phyloP scores from a whole-genome alignment of 2,888 invertebrate species.

The Metacarcinus magister region DNA sequence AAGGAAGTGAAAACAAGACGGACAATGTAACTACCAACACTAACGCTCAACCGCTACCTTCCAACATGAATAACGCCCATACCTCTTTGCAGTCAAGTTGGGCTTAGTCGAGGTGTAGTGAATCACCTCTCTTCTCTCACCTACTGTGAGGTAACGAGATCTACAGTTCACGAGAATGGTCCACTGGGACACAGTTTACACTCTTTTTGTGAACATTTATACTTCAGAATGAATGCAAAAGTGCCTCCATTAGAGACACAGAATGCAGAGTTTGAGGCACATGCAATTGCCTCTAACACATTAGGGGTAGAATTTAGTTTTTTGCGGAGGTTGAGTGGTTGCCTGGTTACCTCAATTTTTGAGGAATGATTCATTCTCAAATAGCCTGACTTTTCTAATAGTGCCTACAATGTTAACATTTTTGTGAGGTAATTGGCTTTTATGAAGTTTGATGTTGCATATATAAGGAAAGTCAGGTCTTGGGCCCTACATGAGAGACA shows the following conservation, averaged over 20 bases:
- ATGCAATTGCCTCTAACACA: constrained; percentile 73
- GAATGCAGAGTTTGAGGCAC: constrained; percentile 74
- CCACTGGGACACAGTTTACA: constrained; percentile 77
- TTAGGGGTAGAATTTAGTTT: constrained; percentile 77
- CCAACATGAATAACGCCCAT: constrained; percentile 79
- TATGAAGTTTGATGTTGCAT: constrained; percentile 53
- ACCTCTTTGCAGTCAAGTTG: constrained; percentile 81
- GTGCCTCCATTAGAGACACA: constrained; percentile 79
- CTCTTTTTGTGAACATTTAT: constrained; percentile 78
- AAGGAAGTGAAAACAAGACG: constrained; percentile 80
- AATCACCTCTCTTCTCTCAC: constrained; percentile 80
- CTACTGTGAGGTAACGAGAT: constrained; percentile 80
- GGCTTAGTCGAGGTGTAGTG: constrained; percentile 82
- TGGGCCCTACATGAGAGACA: constrained; percentile 81
- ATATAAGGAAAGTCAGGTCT: constrained; percentile 70
- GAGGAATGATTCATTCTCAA: constrained; percentile 70
- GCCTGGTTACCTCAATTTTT: constrained; percentile 77
- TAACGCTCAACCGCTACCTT: constrained; percentile 68
- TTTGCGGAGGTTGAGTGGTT: constrained; percentile 78
- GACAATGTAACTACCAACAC: constrained; percentile 74
- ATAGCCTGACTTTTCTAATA: constrained; percentile 74
- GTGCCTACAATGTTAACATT: neutral
- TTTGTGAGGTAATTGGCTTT: constrained; percentile 26
- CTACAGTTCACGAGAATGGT: constrained; percentile 80
- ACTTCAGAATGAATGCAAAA: constrained; percentile 75